Evolutionary conservation across 2,797 vertebrate genomes (phyloP), one percentile per base, ranked within the genome.

Genomic region (Channallabes apus): DNA sequence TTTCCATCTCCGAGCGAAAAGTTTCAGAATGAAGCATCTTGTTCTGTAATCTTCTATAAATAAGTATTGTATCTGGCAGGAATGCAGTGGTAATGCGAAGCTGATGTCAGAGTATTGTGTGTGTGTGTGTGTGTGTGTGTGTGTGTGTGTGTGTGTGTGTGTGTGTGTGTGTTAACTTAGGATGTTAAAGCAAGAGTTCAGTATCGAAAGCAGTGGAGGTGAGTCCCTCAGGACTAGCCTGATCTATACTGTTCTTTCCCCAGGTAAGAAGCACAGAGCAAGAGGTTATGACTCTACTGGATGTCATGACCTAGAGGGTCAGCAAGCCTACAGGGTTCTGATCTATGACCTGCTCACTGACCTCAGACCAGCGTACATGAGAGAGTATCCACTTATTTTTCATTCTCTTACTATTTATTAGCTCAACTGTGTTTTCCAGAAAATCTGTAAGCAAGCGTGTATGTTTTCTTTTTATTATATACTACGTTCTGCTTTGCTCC

Each of bases 251-350:
- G 73, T 71, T 89, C 86, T 89, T 89, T 84, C 88, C 85, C 72
- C 85, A 82, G 77, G 80, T 80, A 64, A 18, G 35, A 61, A 20
- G 38, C 54, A 67, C 85, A 85, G 89, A 87, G 14, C 91, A 89
- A 91, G 56, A 80, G 91, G 91, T 92, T 86, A 89, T 35, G 82
- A 86, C 89, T 51, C 32, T 84, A 85, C 85, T 89, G 91, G 92
- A 91, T 94, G 90, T 88, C 88, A 75, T 82, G 91, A 87, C 88
- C 78, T 83, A 83, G 84, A 87, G 82, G 68, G 76, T 87, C 83
- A 88, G 85, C 75, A 83, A 78, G 59, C 82, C 83, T 80, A 91
- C 92, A 91, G 41, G 88, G 88, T 89, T 87, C 84, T 73, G 18
- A 78, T 86, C 85, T 88, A 59, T 84, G 86, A 85, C 83, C 72